A percentile compares a stretch with the other conserved stretches of the same genome.
phyloP scores from a whole-genome alignment of 2,797 vertebrate genomes.

The Gallinago stenura region DNA sequence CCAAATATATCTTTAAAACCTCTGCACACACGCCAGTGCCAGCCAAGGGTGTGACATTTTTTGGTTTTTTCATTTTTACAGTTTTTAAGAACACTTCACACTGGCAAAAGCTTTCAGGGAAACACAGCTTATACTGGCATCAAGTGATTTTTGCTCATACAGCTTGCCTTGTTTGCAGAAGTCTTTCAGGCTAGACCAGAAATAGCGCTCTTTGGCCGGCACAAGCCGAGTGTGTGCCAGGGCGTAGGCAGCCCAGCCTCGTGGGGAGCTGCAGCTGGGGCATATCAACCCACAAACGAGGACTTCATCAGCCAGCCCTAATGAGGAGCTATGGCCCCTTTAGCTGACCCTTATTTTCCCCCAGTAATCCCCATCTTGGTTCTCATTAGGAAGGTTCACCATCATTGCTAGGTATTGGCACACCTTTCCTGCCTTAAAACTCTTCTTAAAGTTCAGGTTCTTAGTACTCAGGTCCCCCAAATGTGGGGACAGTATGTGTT shows the following conservation, averaged over 20 bases:
- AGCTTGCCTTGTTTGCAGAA: constrained; percentile 53
- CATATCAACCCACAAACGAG: background rate
- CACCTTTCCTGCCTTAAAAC: background rate
- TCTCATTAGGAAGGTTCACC: background rate
- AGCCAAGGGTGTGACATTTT: constrained; percentile 54
- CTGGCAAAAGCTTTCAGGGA: constrained; percentile 48
- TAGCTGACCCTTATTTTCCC: background rate
- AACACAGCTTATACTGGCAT: constrained; percentile 63
- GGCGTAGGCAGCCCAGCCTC: background rate
- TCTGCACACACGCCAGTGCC: constrained; percentile 40
- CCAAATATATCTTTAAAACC: constrained; percentile 27
- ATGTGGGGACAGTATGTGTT: fast-evolving
- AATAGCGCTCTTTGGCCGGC: constrained; percentile 15
- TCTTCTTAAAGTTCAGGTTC: background rate
- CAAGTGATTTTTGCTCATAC: constrained; percentile 45
- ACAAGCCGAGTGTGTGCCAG: background rate
- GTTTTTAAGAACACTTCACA: constrained; percentile 59
- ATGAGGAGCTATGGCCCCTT: background rate
- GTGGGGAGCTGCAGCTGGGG: background rate
- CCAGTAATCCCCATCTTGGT: background rate
- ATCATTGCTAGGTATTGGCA: background rate
- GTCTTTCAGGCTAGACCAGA: background rate
- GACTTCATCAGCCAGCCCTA: background rate
- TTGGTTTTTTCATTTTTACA: constrained; percentile 36
- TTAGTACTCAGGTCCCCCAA: background rate